Percentiles rank a stretch among this genome's conserved stretches.
Conservation (phyloP, 1,140 invertebrate species). For the Sminthurides bifidus region DNA sequence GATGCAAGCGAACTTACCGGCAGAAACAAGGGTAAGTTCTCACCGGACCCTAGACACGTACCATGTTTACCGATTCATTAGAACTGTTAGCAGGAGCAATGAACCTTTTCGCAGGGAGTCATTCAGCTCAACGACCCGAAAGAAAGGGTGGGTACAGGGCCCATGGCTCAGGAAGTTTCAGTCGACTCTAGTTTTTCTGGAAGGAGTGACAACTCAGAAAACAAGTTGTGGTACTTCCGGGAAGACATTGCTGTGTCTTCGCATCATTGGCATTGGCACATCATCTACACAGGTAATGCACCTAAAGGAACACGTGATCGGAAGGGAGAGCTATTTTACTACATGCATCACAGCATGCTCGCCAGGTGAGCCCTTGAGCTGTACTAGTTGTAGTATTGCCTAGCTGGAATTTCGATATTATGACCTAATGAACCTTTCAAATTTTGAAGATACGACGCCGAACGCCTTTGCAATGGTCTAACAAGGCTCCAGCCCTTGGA, state of each 20-base stretch:
- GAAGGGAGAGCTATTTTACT: slow-evolving; percentile 58
- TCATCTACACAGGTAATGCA: slow-evolving; percentile 56
- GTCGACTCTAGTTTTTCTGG: too few species aligned
- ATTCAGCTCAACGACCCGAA: background rate
- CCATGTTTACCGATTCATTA: background rate
- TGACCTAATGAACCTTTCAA: background rate
- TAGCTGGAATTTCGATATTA: background rate
- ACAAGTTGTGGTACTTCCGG: slow-evolving; percentile 16
- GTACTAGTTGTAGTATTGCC: background rate
- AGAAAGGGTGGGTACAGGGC: background rate
- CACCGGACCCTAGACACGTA: background rate
- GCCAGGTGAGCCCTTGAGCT: slow-evolving; percentile 32
- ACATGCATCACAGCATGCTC: slow-evolving; percentile 58
- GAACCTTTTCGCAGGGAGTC: background rate
- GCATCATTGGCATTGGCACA: slow-evolving; percentile 75
- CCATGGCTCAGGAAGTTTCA: too few species aligned
- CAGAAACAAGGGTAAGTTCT: background rate
- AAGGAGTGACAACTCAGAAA: slow-evolving; percentile 12
- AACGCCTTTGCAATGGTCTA: slow-evolving; percentile 32
- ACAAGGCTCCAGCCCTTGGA: slow-evolving; percentile 7
- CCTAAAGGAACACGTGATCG: slow-evolving; percentile 43
- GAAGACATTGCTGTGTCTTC: slow-evolving; percentile 35
- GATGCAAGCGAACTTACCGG: slow-evolving; percentile 11
- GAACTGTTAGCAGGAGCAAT: background rate
- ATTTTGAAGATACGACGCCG: slow-evolving; percentile 33